These are phyloP conservation scores for Drosophila kepulauana DNA, from an alignment of 1,140 invertebrate genomes.

Conservation along the genomic window DNA sequence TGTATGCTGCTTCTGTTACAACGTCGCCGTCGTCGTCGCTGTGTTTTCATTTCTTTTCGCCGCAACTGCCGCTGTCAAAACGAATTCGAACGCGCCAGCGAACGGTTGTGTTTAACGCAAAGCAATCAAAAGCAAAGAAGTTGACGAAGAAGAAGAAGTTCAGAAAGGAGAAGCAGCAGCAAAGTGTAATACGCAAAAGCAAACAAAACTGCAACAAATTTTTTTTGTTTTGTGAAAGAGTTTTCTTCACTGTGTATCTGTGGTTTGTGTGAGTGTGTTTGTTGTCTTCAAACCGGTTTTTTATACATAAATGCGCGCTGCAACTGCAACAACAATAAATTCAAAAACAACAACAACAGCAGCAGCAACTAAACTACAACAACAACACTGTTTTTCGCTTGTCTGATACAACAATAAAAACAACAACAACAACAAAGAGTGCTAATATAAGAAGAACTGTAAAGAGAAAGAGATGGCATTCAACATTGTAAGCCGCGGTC, in stretches of 20 bases:
- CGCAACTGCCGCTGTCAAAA: conserved; percentile 63
- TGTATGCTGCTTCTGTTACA: conserved; percentile 29
- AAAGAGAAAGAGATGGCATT: conserved; percentile 66
- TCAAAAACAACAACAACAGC: conserved; percentile 33
- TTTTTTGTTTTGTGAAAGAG: conserved; percentile 25
- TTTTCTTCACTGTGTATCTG: conserved; percentile 2
- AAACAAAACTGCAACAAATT: conserved; percentile 46
- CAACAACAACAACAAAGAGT: conserved; percentile 35
- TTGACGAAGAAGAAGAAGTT: conserved; percentile 40
- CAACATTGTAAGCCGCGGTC: conserved; percentile 73
- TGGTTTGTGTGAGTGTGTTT: conserved; percentile 24
- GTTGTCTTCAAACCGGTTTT: conserved; percentile 55
- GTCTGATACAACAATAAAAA: conserved; percentile 38
- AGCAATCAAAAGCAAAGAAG: conserved; percentile 40
- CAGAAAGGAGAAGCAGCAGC: conserved; percentile 19
- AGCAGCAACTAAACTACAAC: conserved; percentile 27
- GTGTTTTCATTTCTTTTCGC: conserved; percentile 58
- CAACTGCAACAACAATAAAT: conserved; percentile 49
- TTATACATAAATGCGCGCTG: conserved; percentile 66
- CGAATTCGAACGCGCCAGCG: conserved; percentile 76
- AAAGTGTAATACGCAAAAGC: conserved; percentile 62
- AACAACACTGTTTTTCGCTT: conserved; percentile 39
- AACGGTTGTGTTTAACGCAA: conserved; percentile 72
- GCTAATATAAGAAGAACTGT: conserved; percentile 36
- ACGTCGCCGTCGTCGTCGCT: conserved; percentile 42